phyloP scores from a whole-genome alignment of 2,888 invertebrate genomes.

The Boloria selene region DNA sequence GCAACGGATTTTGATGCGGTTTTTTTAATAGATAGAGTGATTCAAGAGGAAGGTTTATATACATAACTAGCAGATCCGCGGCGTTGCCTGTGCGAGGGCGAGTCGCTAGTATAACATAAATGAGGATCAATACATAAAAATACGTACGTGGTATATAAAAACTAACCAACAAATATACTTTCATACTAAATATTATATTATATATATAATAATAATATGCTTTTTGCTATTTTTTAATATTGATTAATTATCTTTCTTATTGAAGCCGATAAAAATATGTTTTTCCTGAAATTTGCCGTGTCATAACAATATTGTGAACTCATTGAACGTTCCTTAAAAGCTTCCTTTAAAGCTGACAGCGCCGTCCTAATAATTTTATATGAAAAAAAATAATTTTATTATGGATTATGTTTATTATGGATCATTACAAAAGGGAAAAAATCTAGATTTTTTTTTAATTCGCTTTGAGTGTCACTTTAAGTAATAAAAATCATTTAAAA shows the following conservation, averaged over 20 bases:
- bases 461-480: no score
- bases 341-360: conserved; percentile 11
- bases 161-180: no score
- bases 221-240: conserved; percentile 9
- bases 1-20: no score
- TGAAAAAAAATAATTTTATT: conserved; percentile 1
- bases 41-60: no score
- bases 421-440: neutral
- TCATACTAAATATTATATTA: no score
- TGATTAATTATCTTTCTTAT: conserved; percentile 20
- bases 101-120: no score
- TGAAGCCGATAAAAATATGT: conserved; percentile 27
- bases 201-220: neutral
- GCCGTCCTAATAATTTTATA: conserved; percentile 10
- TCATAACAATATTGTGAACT: conserved; percentile 19
- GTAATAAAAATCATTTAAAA: no score
- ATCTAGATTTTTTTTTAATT: neutral
- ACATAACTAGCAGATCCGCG: no score
- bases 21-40: no score
- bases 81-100: no score
- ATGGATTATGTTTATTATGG: neutral
- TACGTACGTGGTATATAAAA: no score
- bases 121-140: no score
- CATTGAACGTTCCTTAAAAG: conserved; percentile 20
- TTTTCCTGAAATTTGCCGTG: conserved; percentile 24